A percentile compares a stretch with the other conserved stretches of the same genome.
Evolutionary conservation across 2,888 invertebrate genomes (phyloP).

Genomic region (Hypomecis punctinalis): DNA sequence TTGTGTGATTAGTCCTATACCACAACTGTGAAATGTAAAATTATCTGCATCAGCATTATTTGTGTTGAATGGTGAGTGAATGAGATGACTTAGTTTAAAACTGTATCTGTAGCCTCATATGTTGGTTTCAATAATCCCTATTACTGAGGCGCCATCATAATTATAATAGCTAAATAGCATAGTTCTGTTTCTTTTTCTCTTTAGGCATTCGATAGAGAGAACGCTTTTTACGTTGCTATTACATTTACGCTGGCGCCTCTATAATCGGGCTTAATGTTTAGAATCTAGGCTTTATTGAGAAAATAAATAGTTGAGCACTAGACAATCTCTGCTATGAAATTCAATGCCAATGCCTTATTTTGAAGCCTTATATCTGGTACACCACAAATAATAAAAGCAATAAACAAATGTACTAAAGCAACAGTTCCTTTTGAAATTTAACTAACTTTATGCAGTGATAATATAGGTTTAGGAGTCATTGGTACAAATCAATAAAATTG

Average conservation of each 20-base stretch:
- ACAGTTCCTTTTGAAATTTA: conserved; percentile 24
- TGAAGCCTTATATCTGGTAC: conserved; percentile 1
- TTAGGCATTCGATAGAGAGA: too few relatives aligned
- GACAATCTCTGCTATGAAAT: too few relatives aligned
- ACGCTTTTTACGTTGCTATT: too few relatives aligned
- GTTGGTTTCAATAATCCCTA: too few relatives aligned
- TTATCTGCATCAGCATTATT: background rate
- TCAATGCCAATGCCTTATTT: background rate
- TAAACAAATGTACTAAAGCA: conserved; percentile 5
- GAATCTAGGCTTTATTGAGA: too few relatives aligned
- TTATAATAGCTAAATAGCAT: too few relatives aligned
- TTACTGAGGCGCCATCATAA: too few relatives aligned
- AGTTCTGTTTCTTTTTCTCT: too few relatives aligned
- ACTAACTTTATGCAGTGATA: conserved; percentile 14
- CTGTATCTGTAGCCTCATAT: background rate
- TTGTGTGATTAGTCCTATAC: too few relatives aligned
- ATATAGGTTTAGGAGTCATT: conserved; percentile 26
- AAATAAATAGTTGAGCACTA: too few relatives aligned
- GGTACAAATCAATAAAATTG: conserved; percentile 34
- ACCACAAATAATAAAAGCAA: conserved; percentile 16
- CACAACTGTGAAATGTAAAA: background rate
- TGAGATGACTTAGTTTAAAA: background rate
- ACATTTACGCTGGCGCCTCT: too few relatives aligned
- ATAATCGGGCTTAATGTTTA: background rate
- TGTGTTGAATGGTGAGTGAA: too few relatives aligned